Evolutionary conservation across 2,113 vertebrate genomes (phyloP), one percentile per base, ranked within the genome.

Genomic region (Xyliphius kryptos): DNA sequence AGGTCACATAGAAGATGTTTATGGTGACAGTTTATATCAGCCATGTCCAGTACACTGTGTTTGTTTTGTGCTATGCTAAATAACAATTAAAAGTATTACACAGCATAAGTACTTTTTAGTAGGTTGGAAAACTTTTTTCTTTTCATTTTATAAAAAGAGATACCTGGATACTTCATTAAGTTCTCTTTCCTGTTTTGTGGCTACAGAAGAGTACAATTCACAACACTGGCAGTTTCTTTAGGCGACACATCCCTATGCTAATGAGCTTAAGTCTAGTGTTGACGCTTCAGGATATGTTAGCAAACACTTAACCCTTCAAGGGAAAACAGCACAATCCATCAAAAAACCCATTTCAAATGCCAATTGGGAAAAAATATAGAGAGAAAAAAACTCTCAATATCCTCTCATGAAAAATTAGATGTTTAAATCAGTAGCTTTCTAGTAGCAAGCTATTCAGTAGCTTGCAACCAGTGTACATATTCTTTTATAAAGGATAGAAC

Each of bases 221-320:
- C 61, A 46, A 64, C 26, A 37, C 66, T 61, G 47, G 71, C 56
- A 69, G 51, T 73, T 70, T 83, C 81, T 81, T 77, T 57, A 70
- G 74, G 83, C 83, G 68, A 79, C 59, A 72, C 80, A 82, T 80
- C 78, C 56, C 70, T 74, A 80, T 80, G 82, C 71, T 80, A 77
- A 82, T 71, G 74, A 80, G 70, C 74, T 69, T 80, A 79, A 86
- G 77, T 76, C 54, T 63, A 67, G 36, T 86, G 83, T 85, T 86
- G 74, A 81, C 0, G 79, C 82, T 80, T 77, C 67, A 61, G 82
- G 84, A 84, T 70, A 78, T 76, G 50, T 77, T 80, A 73, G 69
- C 68, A 82, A 66, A 61, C 40, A 50, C 52, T 9, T 78, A 82
- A 80, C 76, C 71, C 83, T 75, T 79, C 61, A 61, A 72, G 71